phyloP scores from a whole-genome alignment of 1,140 invertebrate genomes.

The Aphis craccivora region DNA sequence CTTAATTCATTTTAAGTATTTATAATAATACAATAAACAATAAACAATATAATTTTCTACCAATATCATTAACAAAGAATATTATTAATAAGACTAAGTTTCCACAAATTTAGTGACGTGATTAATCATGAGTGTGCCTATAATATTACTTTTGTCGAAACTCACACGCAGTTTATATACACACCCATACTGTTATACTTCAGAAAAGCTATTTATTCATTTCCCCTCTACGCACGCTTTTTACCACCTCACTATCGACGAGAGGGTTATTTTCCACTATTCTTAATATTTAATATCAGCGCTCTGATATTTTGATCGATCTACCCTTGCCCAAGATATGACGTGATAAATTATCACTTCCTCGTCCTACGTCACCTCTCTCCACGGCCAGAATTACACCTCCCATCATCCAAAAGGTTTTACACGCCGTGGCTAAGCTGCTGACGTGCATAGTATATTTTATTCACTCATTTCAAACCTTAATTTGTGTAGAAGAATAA shows the following conservation, averaged over 20 bases:
- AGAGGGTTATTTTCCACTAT: not conserved
- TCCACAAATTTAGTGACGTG: not conserved
- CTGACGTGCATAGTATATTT: not conserved
- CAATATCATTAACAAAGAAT: too few species aligned
- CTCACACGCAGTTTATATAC: not conserved
- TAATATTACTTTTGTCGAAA: not conserved
- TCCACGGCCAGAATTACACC: not conserved
- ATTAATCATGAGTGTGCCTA: not conserved
- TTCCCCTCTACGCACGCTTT: not conserved
- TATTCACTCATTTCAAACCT: not conserved
- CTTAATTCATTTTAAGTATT: not conserved
- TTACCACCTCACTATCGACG: too few species aligned
- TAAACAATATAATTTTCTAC: not conserved
- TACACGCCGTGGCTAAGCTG: not conserved
- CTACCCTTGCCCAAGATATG: not conserved
- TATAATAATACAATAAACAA: not conserved
- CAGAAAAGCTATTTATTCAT: slow-evolving; percentile 42
- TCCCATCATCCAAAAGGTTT: not conserved
- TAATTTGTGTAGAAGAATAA: not conserved
- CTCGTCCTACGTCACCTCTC: not conserved
- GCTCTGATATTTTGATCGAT: slow-evolving; percentile 32
- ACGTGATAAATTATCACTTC: slow-evolving; percentile 27
- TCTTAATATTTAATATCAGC: slow-evolving; percentile 20
- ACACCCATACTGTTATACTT: not conserved
- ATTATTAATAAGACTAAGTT: not conserved